phyloP scores from a whole-genome alignment of 2,113 vertebrate genomes.

The Chelonoidis abingdonii region DNA sequence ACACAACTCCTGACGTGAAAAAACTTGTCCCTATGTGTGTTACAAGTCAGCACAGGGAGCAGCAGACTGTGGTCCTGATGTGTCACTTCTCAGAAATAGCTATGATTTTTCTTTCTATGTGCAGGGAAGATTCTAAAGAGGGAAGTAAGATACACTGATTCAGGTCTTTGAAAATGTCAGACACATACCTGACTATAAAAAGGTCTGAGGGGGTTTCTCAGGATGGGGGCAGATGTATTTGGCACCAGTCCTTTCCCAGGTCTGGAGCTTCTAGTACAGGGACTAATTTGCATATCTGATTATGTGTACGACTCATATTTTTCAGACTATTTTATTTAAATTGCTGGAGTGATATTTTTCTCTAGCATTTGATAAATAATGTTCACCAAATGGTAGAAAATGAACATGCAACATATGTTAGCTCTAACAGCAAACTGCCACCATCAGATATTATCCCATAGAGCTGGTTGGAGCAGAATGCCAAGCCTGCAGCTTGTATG shows the following conservation, averaged over 20 bases:
- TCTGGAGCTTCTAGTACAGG: not conserved
- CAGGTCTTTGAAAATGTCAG: not conserved
- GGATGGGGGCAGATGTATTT: not conserved
- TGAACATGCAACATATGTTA: not conserved
- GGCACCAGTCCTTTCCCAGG: not conserved
- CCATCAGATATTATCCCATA: not conserved
- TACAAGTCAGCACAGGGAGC: not conserved
- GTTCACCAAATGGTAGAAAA: not conserved
- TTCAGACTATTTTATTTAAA: not conserved
- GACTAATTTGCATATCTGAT: accelerated
- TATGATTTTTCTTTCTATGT: not conserved
- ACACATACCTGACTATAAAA: accelerated
- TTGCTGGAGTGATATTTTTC: not conserved
- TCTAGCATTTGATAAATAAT: not conserved
- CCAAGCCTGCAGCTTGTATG: not conserved
- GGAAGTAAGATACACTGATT: not conserved
- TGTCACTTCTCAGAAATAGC: not conserved
- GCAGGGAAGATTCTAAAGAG: not conserved
- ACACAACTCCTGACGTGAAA: not conserved
- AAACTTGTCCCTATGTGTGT: not conserved
- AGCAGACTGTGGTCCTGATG: not conserved
- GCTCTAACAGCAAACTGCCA: not conserved
- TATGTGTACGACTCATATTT: not conserved
- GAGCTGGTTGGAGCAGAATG: not conserved
- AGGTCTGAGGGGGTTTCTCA: not conserved